These are phyloP conservation scores for Tetrax tetrax DNA, from an alignment of 2,113 vertebrate species.

Conservation along the genomic window DNA sequence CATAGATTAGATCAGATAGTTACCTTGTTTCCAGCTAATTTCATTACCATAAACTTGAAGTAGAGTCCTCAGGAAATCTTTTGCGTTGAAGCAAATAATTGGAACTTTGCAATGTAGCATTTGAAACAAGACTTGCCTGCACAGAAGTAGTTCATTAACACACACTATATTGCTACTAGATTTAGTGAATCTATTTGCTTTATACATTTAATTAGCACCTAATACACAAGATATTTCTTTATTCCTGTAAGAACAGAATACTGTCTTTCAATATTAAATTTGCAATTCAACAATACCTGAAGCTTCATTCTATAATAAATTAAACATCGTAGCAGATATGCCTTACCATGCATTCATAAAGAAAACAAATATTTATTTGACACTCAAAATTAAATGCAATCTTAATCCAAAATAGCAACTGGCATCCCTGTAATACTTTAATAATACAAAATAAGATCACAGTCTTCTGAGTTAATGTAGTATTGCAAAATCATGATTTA, in stretches of 20 bases:
- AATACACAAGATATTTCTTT: not conserved
- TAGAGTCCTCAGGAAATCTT: slow-evolving; percentile 85
- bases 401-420: not conserved
- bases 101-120: slow-evolving; percentile 71
- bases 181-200: not conserved
- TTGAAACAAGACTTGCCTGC: slow-evolving; percentile 81
- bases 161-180: not conserved
- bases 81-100: slow-evolving; percentile 89
- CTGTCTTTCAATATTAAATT: not conserved
- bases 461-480: not conserved
- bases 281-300: not conserved
- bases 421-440: not conserved
- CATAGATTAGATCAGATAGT: not conserved
- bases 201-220: not conserved
- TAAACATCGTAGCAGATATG: not conserved
- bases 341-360: not conserved
- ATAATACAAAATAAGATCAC: not conserved
- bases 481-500: not conserved
- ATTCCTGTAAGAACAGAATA: not conserved
- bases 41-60: slow-evolving; percentile 73
- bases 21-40: slow-evolving; percentile 85
- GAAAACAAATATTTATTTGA: not conserved
- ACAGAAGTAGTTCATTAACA: slow-evolving; percentile 6
- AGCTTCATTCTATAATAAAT: not conserved
- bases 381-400: not conserved